A percentile compares a stretch with the other conserved stretches of the same genome.
phyloP scores from a whole-genome alignment of 1,140 invertebrate genomes.

The Andrena cerasifolii region DNA sequence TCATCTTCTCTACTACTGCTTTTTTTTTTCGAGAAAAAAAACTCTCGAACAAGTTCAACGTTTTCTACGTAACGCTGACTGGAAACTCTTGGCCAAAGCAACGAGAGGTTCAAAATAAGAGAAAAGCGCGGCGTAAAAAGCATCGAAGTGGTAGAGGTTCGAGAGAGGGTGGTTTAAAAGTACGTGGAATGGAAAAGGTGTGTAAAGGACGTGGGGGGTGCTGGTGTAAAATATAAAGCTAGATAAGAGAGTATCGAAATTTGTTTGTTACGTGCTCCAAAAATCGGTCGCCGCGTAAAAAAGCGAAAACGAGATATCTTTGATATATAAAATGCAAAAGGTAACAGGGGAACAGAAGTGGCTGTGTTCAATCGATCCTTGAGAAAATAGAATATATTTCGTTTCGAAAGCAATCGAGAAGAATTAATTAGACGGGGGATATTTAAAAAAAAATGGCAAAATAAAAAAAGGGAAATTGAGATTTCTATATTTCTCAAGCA shows the following conservation, averaged over 20 bases:
- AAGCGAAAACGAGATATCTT: background rate
- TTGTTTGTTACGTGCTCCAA: constrained; percentile 39
- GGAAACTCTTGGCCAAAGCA: constrained; percentile 72
- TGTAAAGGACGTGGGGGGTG: constrained; percentile 44
- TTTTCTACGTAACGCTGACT: constrained; percentile 72
- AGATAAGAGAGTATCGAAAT: constrained; percentile 29
- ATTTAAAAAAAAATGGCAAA: too few species aligned
- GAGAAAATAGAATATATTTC: too few species aligned
- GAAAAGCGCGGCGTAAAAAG: constrained; percentile 72
- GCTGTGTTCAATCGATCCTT: too few species aligned
- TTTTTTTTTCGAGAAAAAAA: constrained; percentile 63
- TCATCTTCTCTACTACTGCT: constrained; percentile 52
- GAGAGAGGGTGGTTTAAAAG: constrained; percentile 70
- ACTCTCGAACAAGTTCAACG: constrained; percentile 71
- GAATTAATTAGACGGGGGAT: too few species aligned
- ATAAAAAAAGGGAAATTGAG: too few species aligned
- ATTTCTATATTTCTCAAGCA: too few species aligned
- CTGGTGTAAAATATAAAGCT: constrained; percentile 59
- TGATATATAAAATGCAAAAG: too few species aligned
- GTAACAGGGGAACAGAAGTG: too few species aligned
- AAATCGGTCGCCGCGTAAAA: background rate
- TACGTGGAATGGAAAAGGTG: constrained; percentile 68
- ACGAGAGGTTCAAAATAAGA: constrained; percentile 70
- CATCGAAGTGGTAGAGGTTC: constrained; percentile 72
- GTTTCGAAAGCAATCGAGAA: too few species aligned